Conservation (phyloP, 2,113 vertebrate genomes). For the Dicrurus megarhynchus region DNA sequence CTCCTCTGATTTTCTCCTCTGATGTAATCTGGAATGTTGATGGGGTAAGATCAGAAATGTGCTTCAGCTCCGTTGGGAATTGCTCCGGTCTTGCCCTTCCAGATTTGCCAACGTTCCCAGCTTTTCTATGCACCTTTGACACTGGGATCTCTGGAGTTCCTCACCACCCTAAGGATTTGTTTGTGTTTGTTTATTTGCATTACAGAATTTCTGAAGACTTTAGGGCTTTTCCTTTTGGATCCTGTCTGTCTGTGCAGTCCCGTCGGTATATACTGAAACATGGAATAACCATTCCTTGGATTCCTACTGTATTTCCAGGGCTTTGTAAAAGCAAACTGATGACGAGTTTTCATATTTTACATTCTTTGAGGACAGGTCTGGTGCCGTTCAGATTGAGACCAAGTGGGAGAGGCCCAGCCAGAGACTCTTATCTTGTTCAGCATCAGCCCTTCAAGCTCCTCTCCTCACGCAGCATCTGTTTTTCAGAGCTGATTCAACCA, state of each 20-base stretch:
- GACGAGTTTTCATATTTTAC: background rate
- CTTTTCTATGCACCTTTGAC: background rate
- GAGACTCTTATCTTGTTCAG: background rate
- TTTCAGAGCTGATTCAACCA: background rate
- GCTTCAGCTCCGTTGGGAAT: background rate
- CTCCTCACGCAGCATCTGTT: rapidly evolving
- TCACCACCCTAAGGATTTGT: background rate
- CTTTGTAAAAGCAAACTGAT: background rate
- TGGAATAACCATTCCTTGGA: background rate
- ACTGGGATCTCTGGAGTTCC: background rate
- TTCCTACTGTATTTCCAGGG: background rate
- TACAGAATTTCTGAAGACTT: background rate
- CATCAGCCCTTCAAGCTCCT: background rate
- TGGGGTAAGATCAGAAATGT: background rate
- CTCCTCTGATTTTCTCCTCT: background rate
- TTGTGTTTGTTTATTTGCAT: background rate
- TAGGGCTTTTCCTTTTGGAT: background rate
- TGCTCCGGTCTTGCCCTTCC: background rate
- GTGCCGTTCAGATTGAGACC: background rate
- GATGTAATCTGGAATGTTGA: background rate
- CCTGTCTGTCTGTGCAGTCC: background rate
- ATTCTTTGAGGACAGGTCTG: background rate
- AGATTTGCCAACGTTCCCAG: background rate
- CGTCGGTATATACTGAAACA: background rate
- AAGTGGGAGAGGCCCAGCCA: background rate